Evolutionary conservation across 30 jellyfish, hydroid and myxozoan genomes (phyloP).

Genomic region (Aurelia aurita): DNA sequence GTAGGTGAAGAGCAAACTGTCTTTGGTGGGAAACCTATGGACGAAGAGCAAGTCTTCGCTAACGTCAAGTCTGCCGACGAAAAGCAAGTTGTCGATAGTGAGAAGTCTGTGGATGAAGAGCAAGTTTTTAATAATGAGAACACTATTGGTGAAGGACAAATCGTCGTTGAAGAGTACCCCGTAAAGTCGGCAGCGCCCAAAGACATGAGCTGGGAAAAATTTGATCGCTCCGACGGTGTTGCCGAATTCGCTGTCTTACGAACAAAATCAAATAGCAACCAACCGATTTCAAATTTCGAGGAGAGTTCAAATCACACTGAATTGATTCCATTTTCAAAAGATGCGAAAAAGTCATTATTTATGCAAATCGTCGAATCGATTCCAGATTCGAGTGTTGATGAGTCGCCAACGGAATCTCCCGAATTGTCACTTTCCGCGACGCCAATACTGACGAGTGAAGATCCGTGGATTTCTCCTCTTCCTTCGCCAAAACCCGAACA

Average conservation of each 20-base stretch:
- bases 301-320: background rate
- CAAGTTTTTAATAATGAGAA: too few relatives aligned
- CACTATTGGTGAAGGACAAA: too few relatives aligned
- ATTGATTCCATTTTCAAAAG: background rate
- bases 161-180: too few relatives aligned
- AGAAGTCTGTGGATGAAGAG: too few relatives aligned
- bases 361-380: background rate
- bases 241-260: background rate
- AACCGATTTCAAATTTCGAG: too few relatives aligned
- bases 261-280: background rate
- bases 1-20: too few relatives aligned
- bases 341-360: background rate
- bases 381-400: background rate
- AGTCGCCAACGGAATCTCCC: too few relatives aligned
- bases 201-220: slow-evolving; percentile 43
- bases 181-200: background rate
- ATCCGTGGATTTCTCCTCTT: slow-evolving; percentile 54
- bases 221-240: slow-evolving; percentile 43
- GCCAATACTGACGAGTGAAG: background rate
- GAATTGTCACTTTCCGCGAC: too few relatives aligned
- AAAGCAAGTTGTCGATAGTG: too few relatives aligned
- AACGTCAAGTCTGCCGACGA: too few relatives aligned
- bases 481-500: slow-evolving; percentile 16
- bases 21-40: too few relatives aligned
- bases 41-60: too few relatives aligned